Conservation (phyloP, 1,140 invertebrate genomes). For the Colletes gigas region DNA sequence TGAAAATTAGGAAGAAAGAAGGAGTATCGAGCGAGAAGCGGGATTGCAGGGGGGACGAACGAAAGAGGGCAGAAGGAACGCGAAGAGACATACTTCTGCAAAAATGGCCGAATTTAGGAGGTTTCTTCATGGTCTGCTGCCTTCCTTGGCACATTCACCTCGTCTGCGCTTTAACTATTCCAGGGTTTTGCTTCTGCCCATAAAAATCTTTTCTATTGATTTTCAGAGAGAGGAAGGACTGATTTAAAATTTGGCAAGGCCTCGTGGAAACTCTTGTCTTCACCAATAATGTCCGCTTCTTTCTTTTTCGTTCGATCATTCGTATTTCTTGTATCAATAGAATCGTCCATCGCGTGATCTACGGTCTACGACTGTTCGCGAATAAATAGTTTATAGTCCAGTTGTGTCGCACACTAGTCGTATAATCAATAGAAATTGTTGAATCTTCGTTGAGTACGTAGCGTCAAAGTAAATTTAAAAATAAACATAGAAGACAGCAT, state of each 20-base stretch:
- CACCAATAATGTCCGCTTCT: not conserved
- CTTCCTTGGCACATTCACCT: conserved; percentile 35
- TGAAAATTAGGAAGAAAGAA: not conserved
- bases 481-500: too few relatives aligned
- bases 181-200: conserved; percentile 7
- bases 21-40: not conserved
- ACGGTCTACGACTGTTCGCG: too few relatives aligned
- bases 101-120: conserved; percentile 33
- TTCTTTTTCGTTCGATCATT: too few relatives aligned
- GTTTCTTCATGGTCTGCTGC: conserved; percentile 31
- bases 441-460: too few relatives aligned
- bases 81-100: conserved; percentile 8
- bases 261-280: conserved; percentile 1
- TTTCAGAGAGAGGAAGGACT: not conserved
- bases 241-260: conserved; percentile 43
- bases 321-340: too few relatives aligned
- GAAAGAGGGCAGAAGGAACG: not conserved
- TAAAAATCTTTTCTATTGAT: conserved; percentile 28
- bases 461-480: too few relatives aligned
- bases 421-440: too few relatives aligned
- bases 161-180: conserved; percentile 29
- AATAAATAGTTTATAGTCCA: too few relatives aligned
- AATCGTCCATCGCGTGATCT: not conserved
- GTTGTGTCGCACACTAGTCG: too few relatives aligned
- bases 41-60: not conserved